Base-by-base conservation (phyloP, 2,797 vertebrate species). In the Rhinichthys osculus region DNA sequence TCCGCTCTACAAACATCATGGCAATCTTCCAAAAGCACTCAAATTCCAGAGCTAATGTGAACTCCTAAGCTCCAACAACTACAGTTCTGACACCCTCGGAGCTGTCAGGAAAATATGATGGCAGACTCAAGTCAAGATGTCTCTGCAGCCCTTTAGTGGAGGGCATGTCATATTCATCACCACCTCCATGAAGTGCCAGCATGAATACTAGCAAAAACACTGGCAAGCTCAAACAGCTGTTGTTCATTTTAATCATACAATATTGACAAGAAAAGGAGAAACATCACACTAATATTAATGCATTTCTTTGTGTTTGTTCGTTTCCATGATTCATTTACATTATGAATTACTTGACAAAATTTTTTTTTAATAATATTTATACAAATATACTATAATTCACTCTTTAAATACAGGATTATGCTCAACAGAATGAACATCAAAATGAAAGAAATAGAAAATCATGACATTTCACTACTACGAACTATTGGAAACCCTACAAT, bases 81-180 rank as follows among this genome's bases (percentile, higher is more conserved):
- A 67, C 59, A 40, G 42, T 14, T 78, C 64, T 84, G 74, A 78
- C 74, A 59, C 38, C 35, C n/a, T 47, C n/a, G 4, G 19, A 70
- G 76, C 76, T 85, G 83, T 85, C 76, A 85, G 38, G 33, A 13
- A 44, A 79, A 59, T 71, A 19, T 79, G 38, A 78, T 71, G 76
- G 50, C 21, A 69, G 64, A 71, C 52, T 78, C 27, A 54, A 78
- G 35, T 33, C 64, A 44, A 70, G 47, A 70, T 21, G 76, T 54
- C 54, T 82, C 80, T 82, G 8, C 35, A 40, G 50, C 33, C 33
- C 16, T 57, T 78, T 27, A 54, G 11, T 57, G n/a, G 35, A 40
- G 33, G 33, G n/a, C n/a, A 79, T 42, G 30, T 42, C 33, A 44
- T 42, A 52, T 19, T 30, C 14, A 52, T 30, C 14, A 52, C 47